A percentile compares a stretch with the other conserved stretches of the same genome.
Conservation (phyloP, 2,797 vertebrate species). For the Perodicticus potto region DNA sequence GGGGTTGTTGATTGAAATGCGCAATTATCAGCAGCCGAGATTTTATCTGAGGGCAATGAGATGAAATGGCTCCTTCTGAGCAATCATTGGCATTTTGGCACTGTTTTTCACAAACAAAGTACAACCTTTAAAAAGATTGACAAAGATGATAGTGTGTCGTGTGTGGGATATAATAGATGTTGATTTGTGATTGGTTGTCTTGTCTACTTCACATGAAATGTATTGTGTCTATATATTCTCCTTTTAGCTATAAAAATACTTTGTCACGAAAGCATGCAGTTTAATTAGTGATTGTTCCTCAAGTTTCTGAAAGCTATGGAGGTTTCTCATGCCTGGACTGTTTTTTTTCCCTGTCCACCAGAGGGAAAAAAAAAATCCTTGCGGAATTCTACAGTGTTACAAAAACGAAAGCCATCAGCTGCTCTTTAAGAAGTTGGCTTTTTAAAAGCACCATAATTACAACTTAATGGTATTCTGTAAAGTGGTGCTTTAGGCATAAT, state of each 20-base stretch:
- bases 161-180: not conserved
- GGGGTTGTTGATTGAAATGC: slow-evolving; percentile 1
- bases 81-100: not conserved
- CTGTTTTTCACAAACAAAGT: not conserved
- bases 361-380: not conserved
- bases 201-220: slow-evolving; percentile 42
- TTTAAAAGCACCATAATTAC: slow-evolving; percentile 31
- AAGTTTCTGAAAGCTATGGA: not conserved
- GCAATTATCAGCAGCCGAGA: not conserved
- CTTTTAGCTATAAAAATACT: not conserved
- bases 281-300: slow-evolving; percentile 48
- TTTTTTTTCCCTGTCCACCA: not conserved
- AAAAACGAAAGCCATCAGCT: slow-evolving; percentile 20
- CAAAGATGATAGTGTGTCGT: not conserved
- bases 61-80: not conserved
- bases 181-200: slow-evolving; percentile 6
- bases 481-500: not conserved
- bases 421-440: slow-evolving; percentile 19
- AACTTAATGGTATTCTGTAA: slow-evolving; percentile 12
- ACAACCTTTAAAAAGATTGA: slow-evolving; percentile 15
- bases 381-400: not conserved
- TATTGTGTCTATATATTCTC: slow-evolving; percentile 4
- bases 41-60: not conserved
- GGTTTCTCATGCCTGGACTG: not conserved
- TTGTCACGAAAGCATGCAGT: not conserved